Base-by-base conservation (phyloP, 2,888 invertebrate species). In the Ophion costatus region DNA sequence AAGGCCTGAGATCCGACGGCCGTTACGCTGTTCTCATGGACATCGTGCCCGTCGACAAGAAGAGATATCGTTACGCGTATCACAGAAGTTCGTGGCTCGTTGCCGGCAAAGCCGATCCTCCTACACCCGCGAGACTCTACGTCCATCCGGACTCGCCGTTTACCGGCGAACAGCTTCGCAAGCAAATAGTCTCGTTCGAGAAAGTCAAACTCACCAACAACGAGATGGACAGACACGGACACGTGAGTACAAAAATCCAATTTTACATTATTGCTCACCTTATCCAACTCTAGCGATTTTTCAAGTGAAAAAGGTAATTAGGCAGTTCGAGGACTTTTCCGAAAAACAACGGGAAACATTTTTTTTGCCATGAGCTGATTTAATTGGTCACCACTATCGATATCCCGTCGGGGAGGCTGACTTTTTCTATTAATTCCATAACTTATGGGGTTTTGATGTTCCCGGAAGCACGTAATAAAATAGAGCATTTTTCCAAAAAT, bases 151-250 rank as follows among this genome's bases (percentile, higher is more conserved):
- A 97, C 92, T 96, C 96, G 0, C 97, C 97, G n/a, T 97, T 96
- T 93, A 96, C 96, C 71, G 97, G 96, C 0, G 97, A 97, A 88
- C 97, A 97, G 91, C 95, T 97, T 76, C 94, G 95, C 90, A 97
- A 97, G 91, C 97, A 97, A 93, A 96, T 97, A 86, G 96, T 97
- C 83, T 96, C 97, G 61, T 97, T 97, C 94, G 97, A 97, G 93
- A 97, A 97, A 94, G 96, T 97, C 90, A 97, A 97, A 92, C 95
- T 97, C 83, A 97, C 97, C 89, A 97, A 97, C 94, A 97, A 97
- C 94, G 97, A 97, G 94, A 96, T 97, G 95, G 96, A 96, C 93
- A 96, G 96, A 91, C 95, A 96, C 88, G 96, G 96, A 89, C 96
- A 97, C 94, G 97, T 97, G 93, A 95, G 66, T n/a, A 84, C 75